Conservation (phyloP, 2,797 vertebrate genomes). For the Halcyon smyrnensis region DNA sequence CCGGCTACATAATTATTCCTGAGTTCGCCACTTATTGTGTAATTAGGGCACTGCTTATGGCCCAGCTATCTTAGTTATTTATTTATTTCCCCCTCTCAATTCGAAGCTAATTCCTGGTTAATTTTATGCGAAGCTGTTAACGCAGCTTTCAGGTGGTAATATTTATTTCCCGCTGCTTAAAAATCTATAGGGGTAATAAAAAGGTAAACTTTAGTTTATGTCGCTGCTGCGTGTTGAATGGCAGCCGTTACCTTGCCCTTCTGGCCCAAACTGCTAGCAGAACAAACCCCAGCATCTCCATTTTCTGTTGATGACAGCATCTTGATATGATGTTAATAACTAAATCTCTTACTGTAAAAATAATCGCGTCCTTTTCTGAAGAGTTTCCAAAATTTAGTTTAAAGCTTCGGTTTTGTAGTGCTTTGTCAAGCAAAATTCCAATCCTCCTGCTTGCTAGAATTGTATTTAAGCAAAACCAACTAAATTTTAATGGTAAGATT, state of each 20-base stretch:
- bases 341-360: neutral
- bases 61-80: neutral
- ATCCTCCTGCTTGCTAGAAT: neutral
- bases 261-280: neutral
- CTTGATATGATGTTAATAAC: neutral
- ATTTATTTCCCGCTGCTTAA: neutral
- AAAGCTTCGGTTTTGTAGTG: neutral
- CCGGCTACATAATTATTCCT: conserved; percentile 15
- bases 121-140: neutral
- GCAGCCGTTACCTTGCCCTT: rapidly evolving
- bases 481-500: rapidly evolving
- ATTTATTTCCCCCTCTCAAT: neutral
- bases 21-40: neutral
- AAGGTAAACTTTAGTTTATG: neutral
- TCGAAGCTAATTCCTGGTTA: neutral
- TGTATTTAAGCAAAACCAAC: neutral
- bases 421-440: neutral
- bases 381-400: neutral
- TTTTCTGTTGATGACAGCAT: neutral
- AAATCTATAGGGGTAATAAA: neutral
- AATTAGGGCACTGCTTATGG: neutral
- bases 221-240: neutral
- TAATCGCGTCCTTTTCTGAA: neutral
- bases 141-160: neutral
- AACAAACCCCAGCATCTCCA: neutral